These are phyloP conservation scores for Henicopernis longicauda DNA, from an alignment of 2,113 vertebrate genomes.

Conservation along the genomic window DNA sequence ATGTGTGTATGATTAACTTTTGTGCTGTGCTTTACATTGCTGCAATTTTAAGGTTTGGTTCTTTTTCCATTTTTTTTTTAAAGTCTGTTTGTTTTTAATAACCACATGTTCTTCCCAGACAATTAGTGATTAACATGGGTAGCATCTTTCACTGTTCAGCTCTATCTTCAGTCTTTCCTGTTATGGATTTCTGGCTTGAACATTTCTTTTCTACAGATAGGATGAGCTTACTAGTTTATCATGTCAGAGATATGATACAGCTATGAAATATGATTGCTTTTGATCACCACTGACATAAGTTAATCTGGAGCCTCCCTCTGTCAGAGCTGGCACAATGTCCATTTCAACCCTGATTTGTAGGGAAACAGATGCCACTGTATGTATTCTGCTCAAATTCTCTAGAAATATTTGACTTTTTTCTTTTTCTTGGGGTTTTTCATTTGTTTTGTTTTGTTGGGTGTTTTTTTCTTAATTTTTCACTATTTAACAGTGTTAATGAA, in stretches of 20 bases:
- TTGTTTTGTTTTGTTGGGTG: neutral
- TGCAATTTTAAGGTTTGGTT: neutral
- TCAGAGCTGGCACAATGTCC: neutral
- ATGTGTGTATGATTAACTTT: neutral
- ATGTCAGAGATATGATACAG: neutral
- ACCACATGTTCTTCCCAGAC: neutral
- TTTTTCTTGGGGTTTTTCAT: neutral
- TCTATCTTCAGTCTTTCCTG: neutral
- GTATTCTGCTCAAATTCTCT: neutral
- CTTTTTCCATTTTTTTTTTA: neutral
- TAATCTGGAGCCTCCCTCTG: neutral
- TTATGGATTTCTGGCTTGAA: neutral
- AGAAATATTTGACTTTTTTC: neutral
- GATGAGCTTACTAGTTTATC: neutral
- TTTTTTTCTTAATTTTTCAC: neutral
- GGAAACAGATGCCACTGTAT: no score
- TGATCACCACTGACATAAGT: neutral
- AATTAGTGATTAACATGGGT: neutral
- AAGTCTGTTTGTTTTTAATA: neutral
- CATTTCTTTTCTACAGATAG: neutral
- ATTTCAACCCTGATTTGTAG: neutral
- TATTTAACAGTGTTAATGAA: neutral
- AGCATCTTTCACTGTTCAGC: neutral
- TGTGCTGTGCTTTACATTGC: rapidly evolving
- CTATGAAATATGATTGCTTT: neutral